phyloP scores from a whole-genome alignment of 2,797 vertebrate species.

The Odontamblyopus rebecca region DNA sequence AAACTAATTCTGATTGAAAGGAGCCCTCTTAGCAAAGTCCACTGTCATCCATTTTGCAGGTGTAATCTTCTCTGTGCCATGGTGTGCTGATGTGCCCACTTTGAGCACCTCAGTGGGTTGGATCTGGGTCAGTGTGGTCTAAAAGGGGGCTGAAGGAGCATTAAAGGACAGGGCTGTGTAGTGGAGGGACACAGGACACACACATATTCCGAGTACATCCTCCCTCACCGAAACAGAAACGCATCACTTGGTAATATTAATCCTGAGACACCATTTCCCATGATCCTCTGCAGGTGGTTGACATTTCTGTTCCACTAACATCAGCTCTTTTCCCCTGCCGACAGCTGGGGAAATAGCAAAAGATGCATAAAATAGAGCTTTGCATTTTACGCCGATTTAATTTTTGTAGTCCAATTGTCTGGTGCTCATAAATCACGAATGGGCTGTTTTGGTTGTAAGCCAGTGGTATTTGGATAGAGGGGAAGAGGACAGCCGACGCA shows the following conservation, averaged over 20 bases:
- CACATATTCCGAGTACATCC: neutral
- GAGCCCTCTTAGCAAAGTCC: neutral
- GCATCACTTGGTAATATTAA: slow-evolving; percentile 19
- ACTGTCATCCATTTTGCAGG: neutral
- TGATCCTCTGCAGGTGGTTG: slow-evolving; percentile 22
- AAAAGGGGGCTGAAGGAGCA: slow-evolving; percentile 9
- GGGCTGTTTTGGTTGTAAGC: slow-evolving; percentile 2
- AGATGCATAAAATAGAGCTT: slow-evolving; percentile 17
- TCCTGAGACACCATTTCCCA: neutral
- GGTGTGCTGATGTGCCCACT: slow-evolving; percentile 8
- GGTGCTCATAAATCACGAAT: neutral
- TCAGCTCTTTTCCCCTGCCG: slow-evolving; percentile 37
- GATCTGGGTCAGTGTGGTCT: slow-evolving; percentile 20
- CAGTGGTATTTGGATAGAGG: slow-evolving; percentile 11
- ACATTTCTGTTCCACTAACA: slow-evolving; percentile 27
- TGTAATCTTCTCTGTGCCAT: neutral
- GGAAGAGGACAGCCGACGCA: slow-evolving; percentile 16
- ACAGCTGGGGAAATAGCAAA: slow-evolving; percentile 23
- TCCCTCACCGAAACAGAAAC: slow-evolving; percentile 11
- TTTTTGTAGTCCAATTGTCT: slow-evolving; percentile 10
- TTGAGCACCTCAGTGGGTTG: slow-evolving; percentile 15
- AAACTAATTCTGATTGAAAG: neutral
- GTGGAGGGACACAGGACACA: neutral
- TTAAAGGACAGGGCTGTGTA: slow-evolving; percentile 8
- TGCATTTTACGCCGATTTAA: slow-evolving; percentile 7